Percentiles rank a stretch among this genome's conserved stretches.
phyloP scores from a whole-genome alignment of 2,113 vertebrate genomes.

The Hyaena hyaena region DNA sequence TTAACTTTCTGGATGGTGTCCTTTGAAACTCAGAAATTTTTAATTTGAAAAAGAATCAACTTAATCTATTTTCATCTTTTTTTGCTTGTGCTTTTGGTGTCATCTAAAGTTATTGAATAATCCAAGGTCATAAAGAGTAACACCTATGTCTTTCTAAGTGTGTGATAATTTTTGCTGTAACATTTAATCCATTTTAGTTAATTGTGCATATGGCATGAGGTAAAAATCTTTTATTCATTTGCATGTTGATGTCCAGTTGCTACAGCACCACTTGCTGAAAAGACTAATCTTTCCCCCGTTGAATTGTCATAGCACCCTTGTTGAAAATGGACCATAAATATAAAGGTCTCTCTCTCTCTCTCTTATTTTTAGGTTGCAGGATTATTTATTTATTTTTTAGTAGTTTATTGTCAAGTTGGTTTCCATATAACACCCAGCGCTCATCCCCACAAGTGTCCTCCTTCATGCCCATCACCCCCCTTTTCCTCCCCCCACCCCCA shows the following conservation, averaged over 20 bases:
- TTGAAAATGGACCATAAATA: background rate
- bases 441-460: too few species aligned
- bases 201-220: background rate
- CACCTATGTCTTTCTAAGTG: background rate
- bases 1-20: background rate
- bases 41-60: background rate
- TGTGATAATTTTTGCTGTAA: background rate
- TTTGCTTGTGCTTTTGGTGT: background rate
- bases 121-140: conserved; percentile 3
- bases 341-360: too few species aligned
- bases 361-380: too few species aligned
- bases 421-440: too few species aligned
- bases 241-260: background rate
- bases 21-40: conserved; percentile 10
- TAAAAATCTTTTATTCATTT: background rate
- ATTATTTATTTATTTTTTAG: too few species aligned
- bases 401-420: too few species aligned
- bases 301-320: background rate
- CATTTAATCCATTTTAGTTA: background rate
- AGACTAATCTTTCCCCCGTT: background rate
- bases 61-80: background rate
- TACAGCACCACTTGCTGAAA: background rate
- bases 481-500: too few species aligned
- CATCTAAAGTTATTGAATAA: conserved; percentile 19
- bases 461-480: too few species aligned